Conservation (phyloP, 2,888 invertebrate genomes). For the Pelosia muscerda region DNA sequence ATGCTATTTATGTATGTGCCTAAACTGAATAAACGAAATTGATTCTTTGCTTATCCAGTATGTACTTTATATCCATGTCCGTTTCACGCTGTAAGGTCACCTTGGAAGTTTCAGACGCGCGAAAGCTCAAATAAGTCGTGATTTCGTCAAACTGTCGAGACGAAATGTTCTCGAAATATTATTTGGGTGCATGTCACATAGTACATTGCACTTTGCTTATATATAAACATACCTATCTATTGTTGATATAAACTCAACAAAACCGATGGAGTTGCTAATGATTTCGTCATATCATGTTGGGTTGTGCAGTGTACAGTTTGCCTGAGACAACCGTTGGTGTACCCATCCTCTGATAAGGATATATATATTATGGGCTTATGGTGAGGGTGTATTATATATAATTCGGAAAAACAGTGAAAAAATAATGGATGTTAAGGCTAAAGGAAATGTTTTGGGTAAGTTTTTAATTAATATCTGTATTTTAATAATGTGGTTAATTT, state of each 20-base stretch:
- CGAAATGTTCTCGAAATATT: neutral
- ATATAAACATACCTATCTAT: neutral
- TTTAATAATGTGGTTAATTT: neutral
- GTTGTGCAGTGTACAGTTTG: slow-evolving; percentile 6
- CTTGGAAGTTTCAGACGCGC: slow-evolving; percentile 67
- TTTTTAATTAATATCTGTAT: slow-evolving; percentile 40
- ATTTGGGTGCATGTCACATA: neutral
- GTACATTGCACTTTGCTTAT: slow-evolving; percentile 6
- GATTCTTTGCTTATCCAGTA: neutral
- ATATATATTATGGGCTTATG: neutral
- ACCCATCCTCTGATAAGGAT: slow-evolving; percentile 7
- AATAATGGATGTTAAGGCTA: slow-evolving; percentile 62
- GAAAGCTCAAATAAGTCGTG: slow-evolving; percentile 64
- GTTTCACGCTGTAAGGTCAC: slow-evolving; percentile 72
- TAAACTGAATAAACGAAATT: no score
- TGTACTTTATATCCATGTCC: neutral
- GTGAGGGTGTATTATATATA: neutral
- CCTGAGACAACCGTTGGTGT: neutral
- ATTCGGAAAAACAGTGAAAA: neutral
- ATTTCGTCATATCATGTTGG: slow-evolving; percentile 10
- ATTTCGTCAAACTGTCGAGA: neutral
- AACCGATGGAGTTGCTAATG: neutral
- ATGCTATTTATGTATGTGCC: no score
- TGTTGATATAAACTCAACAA: neutral
- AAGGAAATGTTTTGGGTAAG: slow-evolving; percentile 88